A percentile compares a stretch with the other conserved stretches of the same genome.
These are phyloP conservation scores for Recurvirostra avosetta DNA, from an alignment of 2,113 vertebrate species.

Conservation along the genomic window DNA sequence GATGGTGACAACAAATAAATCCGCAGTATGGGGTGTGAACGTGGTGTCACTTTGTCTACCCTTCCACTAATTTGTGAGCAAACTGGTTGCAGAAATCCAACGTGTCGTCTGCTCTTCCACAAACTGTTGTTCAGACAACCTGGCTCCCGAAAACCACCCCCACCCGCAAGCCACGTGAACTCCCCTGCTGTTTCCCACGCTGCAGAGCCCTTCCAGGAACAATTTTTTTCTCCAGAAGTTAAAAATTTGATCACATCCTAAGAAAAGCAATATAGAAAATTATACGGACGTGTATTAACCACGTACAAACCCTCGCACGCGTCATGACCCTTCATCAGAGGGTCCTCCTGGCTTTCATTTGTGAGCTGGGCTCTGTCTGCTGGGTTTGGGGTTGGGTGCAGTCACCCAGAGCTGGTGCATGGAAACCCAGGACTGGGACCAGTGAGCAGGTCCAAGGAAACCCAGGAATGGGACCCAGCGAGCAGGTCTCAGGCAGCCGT, in stretches of 20 bases:
- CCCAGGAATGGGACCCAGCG: not conserved
- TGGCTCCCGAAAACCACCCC: not conserved
- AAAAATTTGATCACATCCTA: not conserved
- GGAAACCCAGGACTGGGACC: not conserved
- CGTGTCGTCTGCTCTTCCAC: accelerated
- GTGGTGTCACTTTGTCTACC: accelerated
- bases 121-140: not conserved
- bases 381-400: no score
- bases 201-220: not conserved
- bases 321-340: accelerated
- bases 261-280: not conserved
- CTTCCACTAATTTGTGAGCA: not conserved
- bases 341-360: not conserved
- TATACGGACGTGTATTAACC: accelerated
- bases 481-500: not conserved
- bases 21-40: not conserved
- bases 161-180: accelerated
- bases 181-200: no score
- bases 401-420: not conserved
- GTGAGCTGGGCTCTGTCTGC: not conserved
- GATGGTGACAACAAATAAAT: not conserved
- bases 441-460: not conserved
- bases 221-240: not conserved
- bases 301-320: accelerated
- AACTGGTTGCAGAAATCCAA: accelerated